phyloP scores from a whole-genome alignment of 2,888 invertebrate species.

The Phengaris arion region DNA sequence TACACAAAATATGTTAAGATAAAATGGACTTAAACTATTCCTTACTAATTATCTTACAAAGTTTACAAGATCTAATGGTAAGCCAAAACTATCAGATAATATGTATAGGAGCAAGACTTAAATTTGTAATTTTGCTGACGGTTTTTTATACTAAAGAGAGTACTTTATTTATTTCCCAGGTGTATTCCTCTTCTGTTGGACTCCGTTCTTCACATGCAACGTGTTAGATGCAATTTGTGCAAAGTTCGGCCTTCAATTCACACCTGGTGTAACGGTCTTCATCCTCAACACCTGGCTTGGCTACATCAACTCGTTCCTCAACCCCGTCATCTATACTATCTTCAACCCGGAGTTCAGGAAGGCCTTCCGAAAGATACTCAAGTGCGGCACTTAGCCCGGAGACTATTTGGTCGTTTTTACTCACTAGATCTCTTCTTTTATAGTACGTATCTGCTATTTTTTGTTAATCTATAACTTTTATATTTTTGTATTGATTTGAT shows the following conservation, averaged over 20 bases:
- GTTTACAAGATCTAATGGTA: no score
- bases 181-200: conserved; percentile 98
- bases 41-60: no score
- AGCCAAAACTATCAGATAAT: no score
- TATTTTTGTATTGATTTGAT: neutral
- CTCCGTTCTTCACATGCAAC: conserved; percentile 99
- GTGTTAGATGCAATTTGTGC: conserved; percentile 98
- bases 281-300: conserved; percentile 98
- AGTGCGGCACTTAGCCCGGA: conserved; percentile 79
- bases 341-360: conserved; percentile 99
- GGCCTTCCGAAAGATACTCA: conserved; percentile 96
- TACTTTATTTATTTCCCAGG: conserved; percentile 80
- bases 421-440: conserved; percentile 39
- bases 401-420: conserved; percentile 64
- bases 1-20: no score
- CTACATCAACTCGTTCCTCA: conserved; percentile 97
- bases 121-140: no score
- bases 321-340: conserved; percentile 96
- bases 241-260: conserved; percentile 87
- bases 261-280: conserved; percentile 93
- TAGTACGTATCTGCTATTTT: neutral
- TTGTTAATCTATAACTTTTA: neutral
- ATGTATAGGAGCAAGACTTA: no score
- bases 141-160: neutral
- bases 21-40: no score